Percentiles rank a stretch among this genome's conserved stretches.
Evolutionary conservation across 37 sponge, comb jelly and placozoan genomes (phyloP).

Genomic region (Halichondria panicea): DNA sequence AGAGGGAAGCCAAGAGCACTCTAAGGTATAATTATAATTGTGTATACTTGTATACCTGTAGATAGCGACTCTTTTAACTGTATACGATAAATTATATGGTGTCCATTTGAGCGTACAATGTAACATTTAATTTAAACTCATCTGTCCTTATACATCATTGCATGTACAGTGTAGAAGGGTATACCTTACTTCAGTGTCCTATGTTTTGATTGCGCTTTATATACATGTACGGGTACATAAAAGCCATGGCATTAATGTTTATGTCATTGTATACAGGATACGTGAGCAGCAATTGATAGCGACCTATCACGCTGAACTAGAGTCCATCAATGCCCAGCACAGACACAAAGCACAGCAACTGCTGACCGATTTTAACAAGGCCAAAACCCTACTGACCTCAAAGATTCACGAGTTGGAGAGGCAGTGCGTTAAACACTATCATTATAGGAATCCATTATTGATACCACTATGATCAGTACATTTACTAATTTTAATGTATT

Average conservation of each 20-base stretch:
- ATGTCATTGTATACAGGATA: constrained; percentile 16
- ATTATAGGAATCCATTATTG: neutral
- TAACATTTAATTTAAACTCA: neutral
- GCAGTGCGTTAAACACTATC: constrained; percentile 24
- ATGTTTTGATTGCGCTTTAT: too few relatives aligned
- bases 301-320: constrained; percentile 62
- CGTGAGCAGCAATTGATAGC: constrained; percentile 53
- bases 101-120: neutral
- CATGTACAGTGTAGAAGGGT: too few relatives aligned
- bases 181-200: too few relatives aligned
- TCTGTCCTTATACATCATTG: neutral
- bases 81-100: neutral
- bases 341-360: constrained; percentile 51
- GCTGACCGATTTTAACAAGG: constrained; percentile 72
- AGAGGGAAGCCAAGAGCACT: constrained; percentile 48
- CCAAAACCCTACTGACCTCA: constrained; percentile 59
- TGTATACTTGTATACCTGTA: neutral
- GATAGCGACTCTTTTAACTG: neutral
- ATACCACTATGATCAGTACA: too few relatives aligned
- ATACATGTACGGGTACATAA: neutral
- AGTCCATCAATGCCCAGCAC: constrained; percentile 42
- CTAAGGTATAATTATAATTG: constrained; percentile 40
- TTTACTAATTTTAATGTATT: too few relatives aligned
- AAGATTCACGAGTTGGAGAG: constrained; percentile 40
- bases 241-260: neutral